Percentiles rank a stretch among this genome's conserved stretches.
Evolutionary conservation across 2,888 invertebrate species (phyloP).

Genomic region (Ischnus inquisitorius): DNA sequence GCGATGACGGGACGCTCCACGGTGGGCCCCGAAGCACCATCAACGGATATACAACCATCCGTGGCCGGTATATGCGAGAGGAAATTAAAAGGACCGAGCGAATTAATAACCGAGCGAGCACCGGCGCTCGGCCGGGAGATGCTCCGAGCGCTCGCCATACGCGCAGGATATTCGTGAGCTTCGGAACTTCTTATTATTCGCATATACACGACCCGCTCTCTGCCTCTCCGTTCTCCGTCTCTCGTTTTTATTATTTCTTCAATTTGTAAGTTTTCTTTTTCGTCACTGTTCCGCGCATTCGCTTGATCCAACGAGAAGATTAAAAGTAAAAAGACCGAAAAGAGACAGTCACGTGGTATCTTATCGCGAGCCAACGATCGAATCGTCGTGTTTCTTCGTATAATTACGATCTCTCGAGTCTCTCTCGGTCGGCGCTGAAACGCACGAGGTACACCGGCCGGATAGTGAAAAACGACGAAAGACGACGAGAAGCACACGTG

Average conservation of each 20-base stretch:
- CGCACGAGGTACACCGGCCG: background rate
- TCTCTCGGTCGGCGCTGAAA: constrained; percentile 36
- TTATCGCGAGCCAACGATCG: constrained; percentile 47
- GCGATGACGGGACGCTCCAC: constrained; percentile 82
- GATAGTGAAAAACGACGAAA: background rate
- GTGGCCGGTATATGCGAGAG: constrained; percentile 46
- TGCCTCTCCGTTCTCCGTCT: background rate
- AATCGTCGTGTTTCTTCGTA: constrained; percentile 42
- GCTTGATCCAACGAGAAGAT: background rate
- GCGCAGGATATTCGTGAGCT: constrained; percentile 31
- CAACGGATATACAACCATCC: constrained; percentile 7
- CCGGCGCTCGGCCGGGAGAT: constrained; percentile 21
- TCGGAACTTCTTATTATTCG: constrained; percentile 46
- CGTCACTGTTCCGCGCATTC: background rate
- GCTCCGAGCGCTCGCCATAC: constrained; percentile 19
- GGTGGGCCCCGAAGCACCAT: constrained; percentile 67
- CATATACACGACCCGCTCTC: background rate
- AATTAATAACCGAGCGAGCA: constrained; percentile 77
- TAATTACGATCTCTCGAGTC: constrained; percentile 63
- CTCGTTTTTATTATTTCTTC: constrained; percentile 9
- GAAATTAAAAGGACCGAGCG: constrained; percentile 78
- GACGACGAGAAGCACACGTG: background rate
- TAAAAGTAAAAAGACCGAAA: background rate
- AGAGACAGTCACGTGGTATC: constrained; percentile 22
- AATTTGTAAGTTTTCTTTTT: background rate